Base-by-base conservation (phyloP, 2,888 invertebrate genomes). In the Anagyrus pseudococci region DNA sequence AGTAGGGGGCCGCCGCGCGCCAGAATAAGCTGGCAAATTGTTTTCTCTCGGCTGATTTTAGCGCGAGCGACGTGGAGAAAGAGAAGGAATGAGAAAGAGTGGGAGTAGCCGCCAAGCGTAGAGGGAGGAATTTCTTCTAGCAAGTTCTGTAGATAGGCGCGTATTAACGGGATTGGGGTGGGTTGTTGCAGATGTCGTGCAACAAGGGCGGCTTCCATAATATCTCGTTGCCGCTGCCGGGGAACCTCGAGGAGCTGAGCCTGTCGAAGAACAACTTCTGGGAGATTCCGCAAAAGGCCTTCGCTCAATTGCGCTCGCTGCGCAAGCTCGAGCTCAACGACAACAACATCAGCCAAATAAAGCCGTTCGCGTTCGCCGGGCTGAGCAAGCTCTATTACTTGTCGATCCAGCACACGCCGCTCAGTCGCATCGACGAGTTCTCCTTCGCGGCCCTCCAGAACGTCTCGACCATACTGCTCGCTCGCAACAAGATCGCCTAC, bases 281-380 rank as follows among this genome's bases (percentile, higher is more conserved):
- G 59, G 83, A 89, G 72, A 89, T 94, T 73, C 89, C 90, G 71
- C 89, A 89, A 67, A 93, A 94, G 78, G 92, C 93, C 4, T 94
- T 94, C 79, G 86, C 88, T 33, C 91, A 92, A n/a, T 83, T 94
- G 64, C 86, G 89, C n/a, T 86, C 89, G 66, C 83, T 96, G 66
- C 88, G 90, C 69, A 92, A 93, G 73, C 87, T 97, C 50, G 90
- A 89, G 15, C 85, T 96, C 72, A 93, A 94, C 79, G 90, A 91
- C 70, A 96, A 96, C 84, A 91, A 93, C 80, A 91, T 96, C 70
- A 87, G 90, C 54, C 85, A 87, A 67, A 91, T 96, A 71, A 88
- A 92, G 72, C 91, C 91, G 54, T 93, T 93, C 79, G 92, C 94
- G 56, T 95, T 96, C 81, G 88, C 92, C 26, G 93, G 93, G 10